Conservation (phyloP, 2,113 vertebrate genomes). For the Toxostoma redivivum region DNA sequence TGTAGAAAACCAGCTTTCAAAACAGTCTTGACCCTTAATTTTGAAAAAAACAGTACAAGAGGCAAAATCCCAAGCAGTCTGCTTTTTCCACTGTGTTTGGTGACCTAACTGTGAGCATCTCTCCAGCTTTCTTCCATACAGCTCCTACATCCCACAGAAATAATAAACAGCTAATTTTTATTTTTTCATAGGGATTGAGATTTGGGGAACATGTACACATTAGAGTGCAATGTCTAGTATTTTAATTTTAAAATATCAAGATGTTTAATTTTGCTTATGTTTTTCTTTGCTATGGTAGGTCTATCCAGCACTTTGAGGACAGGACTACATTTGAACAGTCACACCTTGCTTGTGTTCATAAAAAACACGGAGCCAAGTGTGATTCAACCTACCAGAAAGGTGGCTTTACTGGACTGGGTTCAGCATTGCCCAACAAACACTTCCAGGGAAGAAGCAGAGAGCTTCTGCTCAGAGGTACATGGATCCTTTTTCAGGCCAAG, state of each 20-base stretch:
- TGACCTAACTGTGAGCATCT: background rate
- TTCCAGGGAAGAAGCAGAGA: background rate
- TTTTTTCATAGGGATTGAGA: background rate
- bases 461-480: background rate
- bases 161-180: background rate
- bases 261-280: background rate
- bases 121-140: background rate
- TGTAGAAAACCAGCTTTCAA: background rate
- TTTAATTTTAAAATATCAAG: background rate
- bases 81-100: background rate
- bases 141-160: background rate
- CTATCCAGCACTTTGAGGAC: background rate
- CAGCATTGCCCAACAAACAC: background rate
- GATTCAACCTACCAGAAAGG: background rate
- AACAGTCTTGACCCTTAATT: background rate
- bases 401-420: background rate
- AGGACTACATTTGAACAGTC: background rate
- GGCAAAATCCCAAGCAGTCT: background rate
- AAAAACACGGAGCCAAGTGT: background rate
- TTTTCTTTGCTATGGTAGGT: background rate
- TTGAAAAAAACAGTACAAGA: background rate
- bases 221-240: rapidly evolving
- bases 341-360: background rate
- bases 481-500: background rate
- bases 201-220: background rate